A percentile compares a stretch with the other conserved stretches of the same genome.
These are phyloP conservation scores for Listronotus oregonensis DNA, from an alignment of 1,140 invertebrate species.

Conservation along the genomic window DNA sequence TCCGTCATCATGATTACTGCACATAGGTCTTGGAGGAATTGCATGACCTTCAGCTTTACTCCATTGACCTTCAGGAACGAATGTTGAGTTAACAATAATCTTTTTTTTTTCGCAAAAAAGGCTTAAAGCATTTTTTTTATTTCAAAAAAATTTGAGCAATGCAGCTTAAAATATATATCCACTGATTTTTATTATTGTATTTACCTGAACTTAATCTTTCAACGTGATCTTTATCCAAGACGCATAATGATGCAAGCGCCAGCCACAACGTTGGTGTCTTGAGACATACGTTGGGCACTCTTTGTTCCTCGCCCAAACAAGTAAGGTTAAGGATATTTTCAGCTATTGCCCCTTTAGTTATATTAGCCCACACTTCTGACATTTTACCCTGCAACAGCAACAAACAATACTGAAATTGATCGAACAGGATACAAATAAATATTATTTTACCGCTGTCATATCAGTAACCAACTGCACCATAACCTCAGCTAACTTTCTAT, in stretches of 20 bases:
- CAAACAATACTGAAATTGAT: background rate
- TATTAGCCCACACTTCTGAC: constrained; percentile 82
- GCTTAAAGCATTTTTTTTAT: too few relatives aligned
- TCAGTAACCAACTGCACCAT: constrained; percentile 88
- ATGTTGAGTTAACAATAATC: background rate
- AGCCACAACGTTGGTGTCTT: constrained; percentile 88
- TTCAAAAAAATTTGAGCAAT: too few relatives aligned
- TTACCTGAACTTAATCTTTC: constrained; percentile 65
- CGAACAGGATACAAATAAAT: background rate
- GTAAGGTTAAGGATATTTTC: constrained; percentile 88
- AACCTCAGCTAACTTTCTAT: constrained; percentile 82
- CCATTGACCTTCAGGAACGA: constrained; percentile 73
- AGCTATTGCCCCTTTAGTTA: constrained; percentile 90
- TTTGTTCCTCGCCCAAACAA: constrained; percentile 74
- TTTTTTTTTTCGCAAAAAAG: too few relatives aligned
- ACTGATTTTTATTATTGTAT: background rate
- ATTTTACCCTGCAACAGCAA: constrained; percentile 75
- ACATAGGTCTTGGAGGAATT: constrained; percentile 74
- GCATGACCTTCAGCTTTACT: constrained; percentile 64
- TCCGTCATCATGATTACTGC: constrained; percentile 96
- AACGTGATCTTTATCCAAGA: constrained; percentile 89
- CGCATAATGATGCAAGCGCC: constrained; percentile 89
- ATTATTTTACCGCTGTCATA: constrained; percentile 79
- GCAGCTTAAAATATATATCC: too few relatives aligned
- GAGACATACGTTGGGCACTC: constrained; percentile 77